Conservation (phyloP, 2,113 vertebrate genomes). For the Nothobranchius kuhntae region DNA sequence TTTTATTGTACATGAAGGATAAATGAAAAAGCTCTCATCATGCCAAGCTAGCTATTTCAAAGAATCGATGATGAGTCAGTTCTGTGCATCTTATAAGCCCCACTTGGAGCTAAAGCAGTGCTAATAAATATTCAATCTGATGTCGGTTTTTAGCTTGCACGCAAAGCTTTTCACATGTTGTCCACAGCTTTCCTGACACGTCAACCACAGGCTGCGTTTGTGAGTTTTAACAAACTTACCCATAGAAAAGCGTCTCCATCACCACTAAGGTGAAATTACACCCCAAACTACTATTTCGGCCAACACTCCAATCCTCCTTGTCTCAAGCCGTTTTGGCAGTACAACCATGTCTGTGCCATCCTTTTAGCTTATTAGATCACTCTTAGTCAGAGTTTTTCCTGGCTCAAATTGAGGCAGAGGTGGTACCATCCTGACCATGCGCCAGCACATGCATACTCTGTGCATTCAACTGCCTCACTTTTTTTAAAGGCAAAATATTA, state of each 20-base stretch:
- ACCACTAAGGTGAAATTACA: constrained; percentile 2
- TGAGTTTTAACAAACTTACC: not conserved
- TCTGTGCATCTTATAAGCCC: constrained; percentile 13
- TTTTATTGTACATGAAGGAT: constrained; percentile 57
- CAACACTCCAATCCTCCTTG: not conserved
- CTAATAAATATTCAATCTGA: constrained; percentile 32
- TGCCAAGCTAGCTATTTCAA: constrained; percentile 30
- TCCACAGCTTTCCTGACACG: not conserved
- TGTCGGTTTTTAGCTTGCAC: not conserved
- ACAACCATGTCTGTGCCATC: not conserved
- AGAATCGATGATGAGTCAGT: constrained; percentile 5
- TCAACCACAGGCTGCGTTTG: not conserved
- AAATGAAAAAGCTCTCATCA: constrained; percentile 46
- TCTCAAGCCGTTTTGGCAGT: constrained; percentile 6
- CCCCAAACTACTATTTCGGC: not conserved
- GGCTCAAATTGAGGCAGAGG: no score
- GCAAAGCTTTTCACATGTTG: not conserved
- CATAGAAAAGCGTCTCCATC: not conserved
- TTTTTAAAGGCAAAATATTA: no score
- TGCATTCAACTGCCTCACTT: no score
- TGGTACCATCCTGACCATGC: no score
- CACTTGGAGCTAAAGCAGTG: not conserved
- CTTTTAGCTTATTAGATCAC: constrained; percentile 21
- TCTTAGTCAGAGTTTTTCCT: not conserved
- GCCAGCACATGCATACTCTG: no score